Percentiles rank a stretch among this genome's conserved stretches.
Evolutionary conservation across 2,113 vertebrate species (phyloP).

Genomic region (Probosciger aterrimus): DNA sequence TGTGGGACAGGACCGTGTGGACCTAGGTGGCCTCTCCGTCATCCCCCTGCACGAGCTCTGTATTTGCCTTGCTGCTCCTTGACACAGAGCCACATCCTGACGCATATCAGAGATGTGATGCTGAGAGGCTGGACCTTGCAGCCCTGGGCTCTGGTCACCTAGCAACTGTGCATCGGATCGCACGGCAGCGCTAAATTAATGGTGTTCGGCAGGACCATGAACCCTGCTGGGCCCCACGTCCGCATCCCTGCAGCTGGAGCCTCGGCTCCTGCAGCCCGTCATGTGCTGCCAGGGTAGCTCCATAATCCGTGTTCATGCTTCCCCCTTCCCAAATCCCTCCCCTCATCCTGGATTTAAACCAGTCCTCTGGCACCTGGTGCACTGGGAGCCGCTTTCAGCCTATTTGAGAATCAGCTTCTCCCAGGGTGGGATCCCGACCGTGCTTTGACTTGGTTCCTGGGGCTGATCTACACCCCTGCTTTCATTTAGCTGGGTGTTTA

Average conservation of each 20-base stretch:
- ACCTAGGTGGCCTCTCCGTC: neutral
- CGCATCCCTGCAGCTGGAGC: neutral
- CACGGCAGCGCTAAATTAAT: neutral
- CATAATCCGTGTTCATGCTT: neutral
- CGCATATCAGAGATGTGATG: neutral
- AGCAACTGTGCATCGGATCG: neutral
- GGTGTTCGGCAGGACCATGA: neutral
- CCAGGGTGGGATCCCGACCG: neutral
- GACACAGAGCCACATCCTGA: neutral
- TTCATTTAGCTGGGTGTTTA: conserved; percentile 7
- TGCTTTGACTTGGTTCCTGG: neutral
- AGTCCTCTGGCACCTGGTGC: neutral
- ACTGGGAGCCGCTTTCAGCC: neutral
- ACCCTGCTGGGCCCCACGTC: neutral
- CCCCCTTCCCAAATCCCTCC: neutral
- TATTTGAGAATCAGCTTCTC: neutral
- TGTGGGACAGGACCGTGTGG: neutral
- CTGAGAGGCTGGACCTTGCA: neutral
- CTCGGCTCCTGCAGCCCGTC: neutral
- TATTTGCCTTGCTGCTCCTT: neutral
- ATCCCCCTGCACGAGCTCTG: neutral
- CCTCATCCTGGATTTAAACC: neutral
- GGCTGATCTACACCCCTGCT: conserved; percentile 15
- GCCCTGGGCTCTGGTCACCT: conserved; percentile 35
- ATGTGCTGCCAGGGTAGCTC: neutral